Conservation (phyloP, 2,888 invertebrate species). For the Melipona bicolor region DNA sequence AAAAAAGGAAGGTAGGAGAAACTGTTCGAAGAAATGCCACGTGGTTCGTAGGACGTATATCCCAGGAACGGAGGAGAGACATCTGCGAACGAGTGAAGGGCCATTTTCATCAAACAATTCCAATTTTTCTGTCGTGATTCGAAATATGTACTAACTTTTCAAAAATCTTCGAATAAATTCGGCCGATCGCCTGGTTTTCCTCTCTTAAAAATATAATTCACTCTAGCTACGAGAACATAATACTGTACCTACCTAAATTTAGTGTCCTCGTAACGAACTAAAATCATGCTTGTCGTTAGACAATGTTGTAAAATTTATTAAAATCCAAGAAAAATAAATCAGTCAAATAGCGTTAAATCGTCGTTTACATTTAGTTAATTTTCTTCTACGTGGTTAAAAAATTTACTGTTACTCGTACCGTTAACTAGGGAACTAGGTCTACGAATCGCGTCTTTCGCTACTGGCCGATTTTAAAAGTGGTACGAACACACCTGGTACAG, state of each 20-base stretch:
- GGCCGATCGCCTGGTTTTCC: too few relatives aligned
- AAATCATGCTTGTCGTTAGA: neutral
- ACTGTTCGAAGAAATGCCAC: conserved; percentile 60
- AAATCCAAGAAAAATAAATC: neutral
- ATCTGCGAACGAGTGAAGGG: conserved; percentile 38
- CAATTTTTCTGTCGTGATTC: neutral
- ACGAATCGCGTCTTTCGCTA: neutral
- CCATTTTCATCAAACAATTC: conserved; percentile 15
- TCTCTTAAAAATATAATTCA: neutral
- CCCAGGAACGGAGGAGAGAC: conserved; percentile 34
- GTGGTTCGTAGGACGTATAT: conserved; percentile 36
- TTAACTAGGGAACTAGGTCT: neutral
- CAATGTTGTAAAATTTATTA: neutral
- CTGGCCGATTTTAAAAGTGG: conserved; percentile 29
- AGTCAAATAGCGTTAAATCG: neutral
- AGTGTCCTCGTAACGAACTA: too few relatives aligned
- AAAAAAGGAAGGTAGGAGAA: conserved; percentile 19
- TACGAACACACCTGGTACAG: conserved; percentile 12
- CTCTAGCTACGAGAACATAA: neutral
- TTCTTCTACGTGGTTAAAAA: neutral
- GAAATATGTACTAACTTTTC: neutral
- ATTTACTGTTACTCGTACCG: neutral
- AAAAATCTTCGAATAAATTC: neutral
- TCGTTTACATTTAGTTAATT: neutral
- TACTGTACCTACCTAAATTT: conserved; percentile 8